Percentiles rank a stretch among this genome's conserved stretches.
These are phyloP conservation scores for Aphidius ervi DNA, from an alignment of 1,140 invertebrate species.

Conservation along the genomic window DNA sequence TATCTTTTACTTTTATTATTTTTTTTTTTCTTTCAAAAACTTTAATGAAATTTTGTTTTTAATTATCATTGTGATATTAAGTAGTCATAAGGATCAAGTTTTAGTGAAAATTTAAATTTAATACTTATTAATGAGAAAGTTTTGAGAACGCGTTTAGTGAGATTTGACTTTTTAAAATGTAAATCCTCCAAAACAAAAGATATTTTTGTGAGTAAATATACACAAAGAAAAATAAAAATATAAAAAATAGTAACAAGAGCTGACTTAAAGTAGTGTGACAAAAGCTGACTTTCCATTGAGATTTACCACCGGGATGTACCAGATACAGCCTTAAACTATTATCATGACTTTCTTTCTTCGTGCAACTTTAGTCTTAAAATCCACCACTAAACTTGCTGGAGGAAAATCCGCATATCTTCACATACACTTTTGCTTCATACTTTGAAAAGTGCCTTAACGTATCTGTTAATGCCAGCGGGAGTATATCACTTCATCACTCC, in stretches of 20 bases:
- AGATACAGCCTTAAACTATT: slow-evolving; percentile 12
- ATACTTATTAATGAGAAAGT: too few species aligned
- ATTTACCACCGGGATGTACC: not conserved
- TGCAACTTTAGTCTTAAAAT: slow-evolving; percentile 4
- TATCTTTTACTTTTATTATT: too few species aligned
- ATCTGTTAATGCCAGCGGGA: slow-evolving; percentile 7
- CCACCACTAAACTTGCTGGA: slow-evolving; percentile 2
- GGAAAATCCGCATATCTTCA: slow-evolving; percentile 6
- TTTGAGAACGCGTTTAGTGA: too few species aligned
- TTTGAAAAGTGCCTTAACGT: not conserved
- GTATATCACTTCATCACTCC: slow-evolving; percentile 10
- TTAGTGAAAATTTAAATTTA: too few species aligned
- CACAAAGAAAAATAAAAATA: not conserved
- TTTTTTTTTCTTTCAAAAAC: too few species aligned
- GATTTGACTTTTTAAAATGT: slow-evolving; percentile 8
- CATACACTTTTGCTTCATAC: slow-evolving; percentile 3
- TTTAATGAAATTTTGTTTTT: too few species aligned
- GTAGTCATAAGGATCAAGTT: too few species aligned
- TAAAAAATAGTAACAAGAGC: not conserved
- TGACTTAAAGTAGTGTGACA: too few species aligned
- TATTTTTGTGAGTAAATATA: not conserved
- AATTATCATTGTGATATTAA: too few species aligned
- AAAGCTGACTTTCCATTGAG: slow-evolving; percentile 9
- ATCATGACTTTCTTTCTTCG: slow-evolving; percentile 9
- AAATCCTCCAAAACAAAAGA: slow-evolving; percentile 5